Conservation (phyloP, 53 echinoderm and acorn worm genomes). For the Temnopleurus reevesii region DNA sequence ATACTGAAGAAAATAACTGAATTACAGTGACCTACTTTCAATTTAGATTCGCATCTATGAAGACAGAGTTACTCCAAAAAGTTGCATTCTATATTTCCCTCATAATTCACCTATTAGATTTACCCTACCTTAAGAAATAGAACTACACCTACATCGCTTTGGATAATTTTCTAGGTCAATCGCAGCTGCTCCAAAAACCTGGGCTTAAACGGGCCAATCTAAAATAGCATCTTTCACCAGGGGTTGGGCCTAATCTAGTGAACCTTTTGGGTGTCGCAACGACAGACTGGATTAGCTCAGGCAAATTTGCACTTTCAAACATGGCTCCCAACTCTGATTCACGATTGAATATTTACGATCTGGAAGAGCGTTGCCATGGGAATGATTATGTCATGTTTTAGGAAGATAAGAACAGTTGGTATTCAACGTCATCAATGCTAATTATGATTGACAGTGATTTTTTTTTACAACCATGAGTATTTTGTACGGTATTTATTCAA, state of each 20-base stretch:
- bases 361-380: background rate
- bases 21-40: background rate
- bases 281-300: conserved; percentile 5
- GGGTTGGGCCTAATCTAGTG: conserved; percentile 17
- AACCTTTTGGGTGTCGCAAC: background rate
- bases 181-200: background rate
- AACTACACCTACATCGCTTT: background rate
- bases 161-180: background rate
- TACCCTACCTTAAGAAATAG: conserved; percentile 2
- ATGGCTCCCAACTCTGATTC: conserved; percentile 26
- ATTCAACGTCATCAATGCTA: background rate
- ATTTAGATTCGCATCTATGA: background rate
- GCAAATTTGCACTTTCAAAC: conserved; percentile 29
- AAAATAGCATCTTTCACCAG: conserved; percentile 8
- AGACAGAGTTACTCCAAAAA: background rate
- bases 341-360: conserved; percentile 30
- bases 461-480: background rate
- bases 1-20: background rate
- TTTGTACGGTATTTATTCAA: too few species aligned
- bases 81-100: background rate
- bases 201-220: conserved; percentile 3
- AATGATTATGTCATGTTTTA: conserved; percentile 31
- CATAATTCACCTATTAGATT: background rate
- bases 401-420: background rate
- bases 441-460: background rate